Conservation (phyloP, 2,888 invertebrate species). For the Leptodirus hochenwartii region DNA sequence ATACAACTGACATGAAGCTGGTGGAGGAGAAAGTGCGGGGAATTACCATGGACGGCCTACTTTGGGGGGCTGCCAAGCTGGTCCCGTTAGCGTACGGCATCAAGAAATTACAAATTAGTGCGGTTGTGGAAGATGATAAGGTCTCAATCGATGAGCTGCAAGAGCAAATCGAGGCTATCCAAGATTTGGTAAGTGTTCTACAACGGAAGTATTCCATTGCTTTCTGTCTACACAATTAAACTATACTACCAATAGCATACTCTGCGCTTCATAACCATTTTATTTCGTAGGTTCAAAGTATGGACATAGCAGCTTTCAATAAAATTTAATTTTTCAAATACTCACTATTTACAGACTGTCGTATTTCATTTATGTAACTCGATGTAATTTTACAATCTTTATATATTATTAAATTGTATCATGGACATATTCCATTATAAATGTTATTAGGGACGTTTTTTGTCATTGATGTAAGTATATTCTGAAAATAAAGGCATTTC, state of each 20-base stretch:
- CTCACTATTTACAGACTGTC: too few species aligned
- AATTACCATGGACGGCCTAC: constrained; percentile 65
- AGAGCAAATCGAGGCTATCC: constrained; percentile 67
- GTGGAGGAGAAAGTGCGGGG: constrained; percentile 67
- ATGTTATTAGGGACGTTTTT: too few species aligned
- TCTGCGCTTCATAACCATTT: too few species aligned
- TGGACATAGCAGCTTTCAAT: constrained; percentile 91
- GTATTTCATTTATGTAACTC: too few species aligned
- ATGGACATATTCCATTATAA: too few species aligned
- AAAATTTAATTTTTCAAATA: constrained; percentile 74
- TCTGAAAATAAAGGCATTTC: too few species aligned
- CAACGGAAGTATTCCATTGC: too few species aligned
- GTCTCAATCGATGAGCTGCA: constrained; percentile 75
- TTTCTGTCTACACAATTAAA: too few species aligned
- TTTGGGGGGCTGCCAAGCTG: constrained; percentile 87
- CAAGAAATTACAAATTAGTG: constrained; percentile 76
- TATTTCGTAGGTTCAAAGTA: constrained; percentile 59
- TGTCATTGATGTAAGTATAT: too few species aligned
- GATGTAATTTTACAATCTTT: too few species aligned
- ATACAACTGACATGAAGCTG: constrained; percentile 79
- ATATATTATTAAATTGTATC: too few species aligned
- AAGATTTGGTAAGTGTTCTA: constrained; percentile 74
- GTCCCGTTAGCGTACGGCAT: constrained; percentile 87
- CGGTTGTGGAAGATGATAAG: constrained; percentile 93
- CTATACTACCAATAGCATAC: too few species aligned